These are phyloP conservation scores for Ostrea denselamellosa DNA, from an alignment of 1,140 invertebrate species.

Conservation along the genomic window DNA sequence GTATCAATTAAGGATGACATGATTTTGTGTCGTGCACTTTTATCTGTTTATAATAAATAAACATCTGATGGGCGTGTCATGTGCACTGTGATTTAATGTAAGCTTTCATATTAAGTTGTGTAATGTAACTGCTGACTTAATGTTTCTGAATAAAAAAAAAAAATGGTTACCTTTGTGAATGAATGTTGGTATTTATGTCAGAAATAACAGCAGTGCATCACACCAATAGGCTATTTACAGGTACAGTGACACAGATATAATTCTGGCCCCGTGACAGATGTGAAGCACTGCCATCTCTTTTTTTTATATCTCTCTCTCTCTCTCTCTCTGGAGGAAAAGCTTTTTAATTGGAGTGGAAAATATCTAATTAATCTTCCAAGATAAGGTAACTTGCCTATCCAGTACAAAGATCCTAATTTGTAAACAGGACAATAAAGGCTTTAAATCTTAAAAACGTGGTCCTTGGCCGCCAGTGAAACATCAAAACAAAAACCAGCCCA, in stretches of 20 bases:
- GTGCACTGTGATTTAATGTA: too few species aligned
- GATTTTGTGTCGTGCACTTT: too few species aligned
- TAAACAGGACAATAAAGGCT: not conserved
- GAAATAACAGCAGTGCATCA: not conserved
- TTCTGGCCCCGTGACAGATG: not conserved
- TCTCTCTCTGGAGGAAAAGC: not conserved
- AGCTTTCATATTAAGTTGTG: too few species aligned
- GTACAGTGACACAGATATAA: not conserved
- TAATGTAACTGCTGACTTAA: not conserved
- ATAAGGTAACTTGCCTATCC: not conserved
- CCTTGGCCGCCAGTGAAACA: constrained; percentile 2
- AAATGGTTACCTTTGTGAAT: not conserved
- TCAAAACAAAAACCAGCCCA: constrained; percentile 16
- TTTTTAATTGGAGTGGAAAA: not conserved
- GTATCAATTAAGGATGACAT: too few species aligned
- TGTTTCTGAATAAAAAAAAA: constrained; percentile 1
- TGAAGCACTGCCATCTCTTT: not conserved
- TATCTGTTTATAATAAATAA: too few species aligned
- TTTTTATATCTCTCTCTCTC: not conserved
- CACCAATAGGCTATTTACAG: not conserved
- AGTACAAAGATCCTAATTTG: not conserved
- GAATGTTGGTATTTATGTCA: not conserved
- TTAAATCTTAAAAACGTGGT: not conserved
- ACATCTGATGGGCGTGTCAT: too few species aligned
- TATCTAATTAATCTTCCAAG: not conserved